Percentiles rank a stretch among this genome's conserved stretches.
Evolutionary conservation across 2,113 vertebrate genomes (phyloP).

Genomic region (Anhinga anhinga): DNA sequence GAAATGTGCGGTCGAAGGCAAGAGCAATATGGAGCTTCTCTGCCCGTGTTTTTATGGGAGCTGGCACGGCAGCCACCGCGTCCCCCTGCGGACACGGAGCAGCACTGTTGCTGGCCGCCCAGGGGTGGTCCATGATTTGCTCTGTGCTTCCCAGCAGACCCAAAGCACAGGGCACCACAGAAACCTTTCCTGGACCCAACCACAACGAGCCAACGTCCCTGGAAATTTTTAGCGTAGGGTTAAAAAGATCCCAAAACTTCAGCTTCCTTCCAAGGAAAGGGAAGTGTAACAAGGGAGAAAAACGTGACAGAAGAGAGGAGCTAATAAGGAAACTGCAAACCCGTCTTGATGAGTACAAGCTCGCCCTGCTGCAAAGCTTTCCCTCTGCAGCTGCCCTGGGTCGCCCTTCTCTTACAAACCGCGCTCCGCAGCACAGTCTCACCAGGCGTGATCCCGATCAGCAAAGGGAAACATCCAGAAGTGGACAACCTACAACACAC

Average conservation of each 20-base stretch:
- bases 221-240: not conserved
- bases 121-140: no score
- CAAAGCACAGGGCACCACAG: accelerated
- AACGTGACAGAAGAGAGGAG: not conserved
- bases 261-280: not conserved
- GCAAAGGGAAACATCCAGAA: not conserved
- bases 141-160: not conserved
- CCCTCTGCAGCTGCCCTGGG: no score
- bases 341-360: accelerated
- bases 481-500: accelerated
- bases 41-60: accelerated
- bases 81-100: not conserved
- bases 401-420: accelerated
- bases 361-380: not conserved
- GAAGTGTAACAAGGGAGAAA: not conserved
- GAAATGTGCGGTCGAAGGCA: not conserved
- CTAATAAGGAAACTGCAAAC: not conserved
- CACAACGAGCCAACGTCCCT: accelerated
- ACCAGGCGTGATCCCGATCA: not conserved
- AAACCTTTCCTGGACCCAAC: no score
- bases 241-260: not conserved
- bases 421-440: not conserved
- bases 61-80: accelerated
- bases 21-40: no score
- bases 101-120: no score